Evolutionary conservation across 2,797 vertebrate genomes (phyloP), one percentile per base, ranked within the genome.

Genomic region (Prunella strophiata): DNA sequence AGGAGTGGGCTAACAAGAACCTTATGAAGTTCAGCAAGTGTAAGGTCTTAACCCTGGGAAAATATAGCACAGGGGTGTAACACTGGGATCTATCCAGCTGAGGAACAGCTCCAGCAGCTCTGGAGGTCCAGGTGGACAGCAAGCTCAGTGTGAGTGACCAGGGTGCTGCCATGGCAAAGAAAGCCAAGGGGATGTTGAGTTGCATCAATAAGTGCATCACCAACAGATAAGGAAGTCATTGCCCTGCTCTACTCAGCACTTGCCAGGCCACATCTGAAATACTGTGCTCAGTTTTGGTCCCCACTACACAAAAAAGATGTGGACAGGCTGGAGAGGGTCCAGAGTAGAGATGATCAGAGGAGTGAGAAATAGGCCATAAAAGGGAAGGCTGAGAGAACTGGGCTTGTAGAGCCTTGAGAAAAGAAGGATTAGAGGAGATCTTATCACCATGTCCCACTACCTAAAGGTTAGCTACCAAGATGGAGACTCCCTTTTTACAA

Each of bases 121-220:
- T 79, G 43, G 30, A 38, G 30, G 13, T 16, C 11, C 19, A 40
- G 34, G 10, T n/a, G 34, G 14, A 12, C 50, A 51, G 9, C 19
- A 38, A 58, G 30, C 5, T 68, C 7, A 16, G 0, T 30, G 23
- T 38, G 45, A 23, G 45, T 48, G 57, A 42, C 13, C 26, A 68
- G 61, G 11, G 29, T 40, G 43, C 30, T 57, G 26, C 22, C 25
- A 14, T 1, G 7, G 14, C 29, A 67, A 51, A 16, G 42, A 17
- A 66, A 68, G 47, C 7, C 13, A 32, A 5, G 0, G 0, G 29
- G 18, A 32, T 52, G 12, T 25, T 42, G 38, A 7, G 3, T n/a
- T 74, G 6, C 34, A 52, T 29, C 50, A 73, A 23, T 11, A 45
- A 52, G 13, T 5, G 6, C 21, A 34, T 21, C 38, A 51, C 30